phyloP scores from a whole-genome alignment of 2,797 vertebrate genomes.

The Saxicola maurus region DNA sequence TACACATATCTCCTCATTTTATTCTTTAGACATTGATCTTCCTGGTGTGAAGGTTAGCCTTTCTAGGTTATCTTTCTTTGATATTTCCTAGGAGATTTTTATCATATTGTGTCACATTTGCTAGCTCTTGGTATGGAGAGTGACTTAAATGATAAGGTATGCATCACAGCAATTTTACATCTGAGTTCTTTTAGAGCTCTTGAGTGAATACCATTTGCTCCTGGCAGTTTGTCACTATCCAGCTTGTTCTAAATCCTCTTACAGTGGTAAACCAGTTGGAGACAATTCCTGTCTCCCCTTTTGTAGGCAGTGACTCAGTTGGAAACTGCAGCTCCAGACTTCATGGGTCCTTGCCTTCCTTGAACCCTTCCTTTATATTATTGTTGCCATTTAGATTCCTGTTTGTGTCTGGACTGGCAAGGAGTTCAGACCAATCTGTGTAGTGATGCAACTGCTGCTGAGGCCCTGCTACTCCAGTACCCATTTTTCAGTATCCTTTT shows the following conservation, averaged over 20 bases:
- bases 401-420: not conserved
- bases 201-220: slow-evolving; percentile 23
- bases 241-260: not conserved
- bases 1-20: not conserved
- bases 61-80: not conserved
- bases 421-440: not conserved
- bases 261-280: not conserved
- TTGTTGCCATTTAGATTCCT: not conserved
- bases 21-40: not conserved
- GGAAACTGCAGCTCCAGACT: not conserved
- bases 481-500: not conserved
- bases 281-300: not conserved
- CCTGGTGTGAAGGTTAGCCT: not conserved
- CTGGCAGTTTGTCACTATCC: not conserved
- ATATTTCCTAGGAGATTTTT: not conserved
- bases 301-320: not conserved
- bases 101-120: not conserved
- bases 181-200: slow-evolving; percentile 27
- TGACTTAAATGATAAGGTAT: not conserved
- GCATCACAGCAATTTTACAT: slow-evolving; percentile 20
- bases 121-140: not conserved
- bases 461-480: not conserved
- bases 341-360: not conserved
- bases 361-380: not conserved
- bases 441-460: not conserved